Percentiles rank a stretch among this genome's conserved stretches.
Conservation (phyloP, 2,888 invertebrate species). For the Mycogona germanica region DNA sequence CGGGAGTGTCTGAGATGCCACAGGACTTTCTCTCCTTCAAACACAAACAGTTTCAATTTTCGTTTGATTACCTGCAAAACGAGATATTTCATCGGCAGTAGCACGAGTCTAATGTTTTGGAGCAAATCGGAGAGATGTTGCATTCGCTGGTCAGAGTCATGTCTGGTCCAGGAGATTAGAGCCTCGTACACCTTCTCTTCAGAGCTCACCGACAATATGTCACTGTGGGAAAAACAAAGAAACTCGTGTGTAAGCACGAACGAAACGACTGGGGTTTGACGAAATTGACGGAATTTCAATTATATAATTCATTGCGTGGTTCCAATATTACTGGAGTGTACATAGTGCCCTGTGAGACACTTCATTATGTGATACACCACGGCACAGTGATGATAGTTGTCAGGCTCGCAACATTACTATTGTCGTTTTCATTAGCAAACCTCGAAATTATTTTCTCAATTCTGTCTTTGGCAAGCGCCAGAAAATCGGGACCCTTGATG, state of each 20-base stretch:
- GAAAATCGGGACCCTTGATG: slow-evolving; percentile 16
- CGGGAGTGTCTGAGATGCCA: background rate
- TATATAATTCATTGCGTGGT: too few species aligned
- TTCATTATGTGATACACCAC: too few species aligned
- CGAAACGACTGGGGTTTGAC: too few species aligned
- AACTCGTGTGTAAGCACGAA: background rate
- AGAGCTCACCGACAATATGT: slow-evolving; percentile 17
- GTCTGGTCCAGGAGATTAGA: slow-evolving; percentile 17
- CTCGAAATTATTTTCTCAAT: slow-evolving; percentile 19
- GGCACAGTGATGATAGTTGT: too few species aligned
- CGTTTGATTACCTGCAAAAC: slow-evolving; percentile 15
- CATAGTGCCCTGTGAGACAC: too few species aligned
- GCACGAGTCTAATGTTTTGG: slow-evolving; percentile 13
- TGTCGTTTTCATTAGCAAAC: too few species aligned
- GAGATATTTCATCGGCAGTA: slow-evolving; percentile 18
- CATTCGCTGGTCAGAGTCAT: slow-evolving; percentile 16
- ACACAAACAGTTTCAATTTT: slow-evolving; percentile 24
- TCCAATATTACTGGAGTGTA: too few species aligned
- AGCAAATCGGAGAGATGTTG: slow-evolving; percentile 15
- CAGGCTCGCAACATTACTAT: too few species aligned
- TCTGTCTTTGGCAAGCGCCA: slow-evolving; percentile 11
- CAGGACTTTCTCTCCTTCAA: background rate
- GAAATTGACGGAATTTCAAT: too few species aligned
- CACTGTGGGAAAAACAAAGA: slow-evolving; percentile 12
- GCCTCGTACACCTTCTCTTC: slow-evolving; percentile 20